Conservation (phyloP, 2,888 invertebrate genomes). For the Drosophila emarginata region DNA sequence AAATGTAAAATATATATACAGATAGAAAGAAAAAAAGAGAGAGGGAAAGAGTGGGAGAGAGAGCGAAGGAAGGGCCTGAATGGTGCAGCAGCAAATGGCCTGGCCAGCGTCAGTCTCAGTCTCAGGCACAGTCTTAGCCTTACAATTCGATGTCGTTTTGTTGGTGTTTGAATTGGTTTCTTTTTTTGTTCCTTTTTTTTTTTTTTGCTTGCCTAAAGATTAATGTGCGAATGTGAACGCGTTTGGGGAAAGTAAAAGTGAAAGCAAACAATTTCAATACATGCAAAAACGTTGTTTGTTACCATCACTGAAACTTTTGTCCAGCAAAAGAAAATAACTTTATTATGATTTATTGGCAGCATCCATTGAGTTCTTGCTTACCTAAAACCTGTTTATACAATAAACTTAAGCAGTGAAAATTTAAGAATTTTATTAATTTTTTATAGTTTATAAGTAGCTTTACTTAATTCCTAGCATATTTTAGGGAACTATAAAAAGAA, state of each 20-base stretch:
- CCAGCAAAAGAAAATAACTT: not conserved
- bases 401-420: not conserved
- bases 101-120: not conserved
- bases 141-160: slow-evolving; percentile 35
- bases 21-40: slow-evolving; percentile 4
- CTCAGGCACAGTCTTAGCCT: slow-evolving; percentile 24
- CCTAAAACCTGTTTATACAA: not conserved
- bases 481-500: not conserved
- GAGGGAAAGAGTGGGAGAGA: slow-evolving; percentile 24
- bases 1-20: slow-evolving; percentile 55
- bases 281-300: not conserved
- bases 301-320: not conserved
- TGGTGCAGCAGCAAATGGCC: slow-evolving; percentile 1
- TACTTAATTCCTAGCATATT: not conserved
- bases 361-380: not conserved
- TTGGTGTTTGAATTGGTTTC: slow-evolving; percentile 39
- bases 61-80: not conserved
- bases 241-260: slow-evolving; percentile 47
- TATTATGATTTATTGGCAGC: slow-evolving; percentile 1
- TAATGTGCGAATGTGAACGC: slow-evolving; percentile 47
- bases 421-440: no score
- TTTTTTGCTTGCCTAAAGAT: slow-evolving; percentile 36
- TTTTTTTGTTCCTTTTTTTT: slow-evolving; percentile 1
- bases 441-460: no score
- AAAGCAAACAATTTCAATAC: slow-evolving; percentile 4